These are phyloP conservation scores for Nyctibius grandis DNA, from an alignment of 2,797 vertebrate genomes.

Conservation along the genomic window DNA sequence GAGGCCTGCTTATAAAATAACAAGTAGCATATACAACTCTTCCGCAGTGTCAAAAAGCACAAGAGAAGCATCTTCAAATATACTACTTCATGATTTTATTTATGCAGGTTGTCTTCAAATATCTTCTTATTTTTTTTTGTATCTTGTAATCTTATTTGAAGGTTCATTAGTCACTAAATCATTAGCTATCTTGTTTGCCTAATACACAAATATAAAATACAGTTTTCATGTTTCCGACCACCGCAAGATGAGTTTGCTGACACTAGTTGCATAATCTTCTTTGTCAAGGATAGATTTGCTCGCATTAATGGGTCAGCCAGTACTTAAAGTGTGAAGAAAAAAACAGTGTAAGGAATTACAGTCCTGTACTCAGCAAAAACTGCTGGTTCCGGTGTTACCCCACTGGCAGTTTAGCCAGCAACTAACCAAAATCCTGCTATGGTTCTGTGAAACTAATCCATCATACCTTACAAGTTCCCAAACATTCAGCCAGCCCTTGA, in stretches of 20 bases:
- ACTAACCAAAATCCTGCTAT: not conserved
- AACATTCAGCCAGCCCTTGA: not conserved
- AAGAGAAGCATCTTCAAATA: not conserved
- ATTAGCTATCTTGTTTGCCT: not conserved
- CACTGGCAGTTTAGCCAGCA: not conserved
- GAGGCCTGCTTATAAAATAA: not conserved
- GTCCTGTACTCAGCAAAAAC: not conserved
- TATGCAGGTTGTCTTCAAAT: not conserved
- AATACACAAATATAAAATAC: not conserved
- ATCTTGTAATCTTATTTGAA: not conserved
- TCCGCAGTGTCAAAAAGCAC: not conserved
- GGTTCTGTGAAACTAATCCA: not conserved
- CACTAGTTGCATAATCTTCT: not conserved
- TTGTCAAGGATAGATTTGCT: not conserved
- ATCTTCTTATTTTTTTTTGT: not conserved
- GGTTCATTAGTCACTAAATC: not conserved
- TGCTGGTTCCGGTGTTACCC: not conserved
- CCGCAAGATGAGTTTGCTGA: not conserved
- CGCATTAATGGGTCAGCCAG: slow-evolving; percentile 4
- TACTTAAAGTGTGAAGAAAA: not conserved
- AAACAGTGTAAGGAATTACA: not conserved
- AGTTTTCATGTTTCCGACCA: not conserved
- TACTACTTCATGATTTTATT: not conserved
- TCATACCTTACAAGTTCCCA: not conserved
- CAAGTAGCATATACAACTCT: not conserved